Percentiles rank a stretch among this genome's conserved stretches.
phyloP scores from a whole-genome alignment of 1,140 invertebrate species.

The Megathymus violae region DNA sequence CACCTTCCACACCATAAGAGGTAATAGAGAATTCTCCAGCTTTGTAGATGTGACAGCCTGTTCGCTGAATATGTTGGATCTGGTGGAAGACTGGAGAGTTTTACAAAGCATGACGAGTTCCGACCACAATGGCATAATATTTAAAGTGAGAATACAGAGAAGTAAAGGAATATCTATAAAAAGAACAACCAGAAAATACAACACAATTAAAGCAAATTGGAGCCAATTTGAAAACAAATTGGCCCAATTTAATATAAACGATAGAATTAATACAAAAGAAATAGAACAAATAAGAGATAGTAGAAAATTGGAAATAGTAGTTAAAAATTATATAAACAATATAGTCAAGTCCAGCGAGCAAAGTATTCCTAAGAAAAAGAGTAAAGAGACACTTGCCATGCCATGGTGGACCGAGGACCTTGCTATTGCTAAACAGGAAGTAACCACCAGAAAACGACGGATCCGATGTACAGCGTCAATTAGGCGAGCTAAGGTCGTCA shows the following conservation, averaged over 20 bases:
- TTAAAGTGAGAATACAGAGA: not conserved
- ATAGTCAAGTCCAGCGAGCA: not conserved
- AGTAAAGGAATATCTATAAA: not conserved
- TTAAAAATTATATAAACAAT: not conserved
- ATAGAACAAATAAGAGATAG: not conserved
- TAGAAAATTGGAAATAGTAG: not conserved
- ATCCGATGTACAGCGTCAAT: too few relatives aligned
- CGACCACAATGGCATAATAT: not conserved
- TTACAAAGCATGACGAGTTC: not conserved
- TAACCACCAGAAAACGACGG: too few relatives aligned
- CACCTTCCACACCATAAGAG: not conserved
- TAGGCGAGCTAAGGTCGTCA: too few relatives aligned
- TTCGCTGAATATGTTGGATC: not conserved
- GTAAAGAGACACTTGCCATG: too few relatives aligned
- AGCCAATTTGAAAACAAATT: not conserved
- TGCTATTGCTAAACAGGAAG: too few relatives aligned
- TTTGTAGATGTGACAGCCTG: constrained; percentile 19
- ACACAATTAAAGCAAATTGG: not conserved
- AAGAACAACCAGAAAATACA: not conserved
- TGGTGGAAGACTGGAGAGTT: not conserved
- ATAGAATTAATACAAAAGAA: not conserved
- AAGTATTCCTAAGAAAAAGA: too few relatives aligned
- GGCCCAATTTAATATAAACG: not conserved
- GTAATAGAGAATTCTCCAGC: not conserved
- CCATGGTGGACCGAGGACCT: too few relatives aligned